Evolutionary conservation across 2,888 invertebrate genomes (phyloP), one percentile per base, ranked within the genome.

Genomic region (Griposia aprilina): DNA sequence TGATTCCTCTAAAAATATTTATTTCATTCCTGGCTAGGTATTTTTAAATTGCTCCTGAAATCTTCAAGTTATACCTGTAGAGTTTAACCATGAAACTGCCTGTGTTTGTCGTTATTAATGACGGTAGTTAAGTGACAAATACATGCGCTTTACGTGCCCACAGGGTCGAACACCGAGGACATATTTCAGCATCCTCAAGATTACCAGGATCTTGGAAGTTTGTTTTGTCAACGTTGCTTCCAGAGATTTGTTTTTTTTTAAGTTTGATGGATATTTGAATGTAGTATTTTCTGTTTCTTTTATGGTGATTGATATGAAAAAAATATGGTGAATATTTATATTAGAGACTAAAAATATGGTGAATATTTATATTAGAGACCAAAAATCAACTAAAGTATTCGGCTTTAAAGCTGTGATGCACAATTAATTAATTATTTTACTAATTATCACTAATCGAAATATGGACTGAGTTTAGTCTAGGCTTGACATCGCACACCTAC

Each of bases 91-190:
- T 36, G 69, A 65, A 52, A 20, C 45, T 57, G 23, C 45, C 63
- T 50, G 65, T 65, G 48, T 74, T 68, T 7, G 17, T 74, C 23
- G 74, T 83, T 48, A 84, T 78, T 66, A 83, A 86, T 78, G 70
- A 67, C 78, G 78, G 70, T 68, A 80, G 60, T 76, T 67, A 65
- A 41, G 70, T 67, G 78, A 83, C 48, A 83, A 86, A 86, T 86
- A 78, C 74, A 72, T 59, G 79, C 26, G 74, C 74, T 76, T 67
- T 68, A 74, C 80, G n/a, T 60, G 48, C 65, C 73, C 75, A 13
- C 87, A 60, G 57, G 70, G 70, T 67, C 48, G n/a, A 65, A 55
- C 23, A 74, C 74, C 69, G 66, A 78, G 57, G 63, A 74, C 48
- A 72, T 86, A 79, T 78, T 77, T 83, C 48, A 84, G 48, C 71